A percentile compares a stretch with the other conserved stretches of the same genome.
phyloP scores from a whole-genome alignment of 2,113 vertebrate species.

The Uria aalge region DNA sequence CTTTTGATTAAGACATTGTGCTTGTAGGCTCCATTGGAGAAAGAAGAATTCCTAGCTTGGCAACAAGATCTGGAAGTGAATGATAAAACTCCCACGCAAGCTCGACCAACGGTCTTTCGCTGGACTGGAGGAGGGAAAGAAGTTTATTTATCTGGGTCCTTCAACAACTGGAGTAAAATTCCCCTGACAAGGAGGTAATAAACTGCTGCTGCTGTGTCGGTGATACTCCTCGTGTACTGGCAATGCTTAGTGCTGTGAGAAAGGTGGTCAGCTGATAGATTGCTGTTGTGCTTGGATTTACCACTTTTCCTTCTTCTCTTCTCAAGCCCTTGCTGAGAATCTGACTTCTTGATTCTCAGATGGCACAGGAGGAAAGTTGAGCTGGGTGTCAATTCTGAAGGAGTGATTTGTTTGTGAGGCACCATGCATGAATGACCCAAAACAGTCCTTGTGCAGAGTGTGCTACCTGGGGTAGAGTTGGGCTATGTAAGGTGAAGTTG shows the following conservation, averaged over 20 bases:
- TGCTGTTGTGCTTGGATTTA: not conserved
- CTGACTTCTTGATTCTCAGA: not conserved
- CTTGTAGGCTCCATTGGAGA: conserved; percentile 80
- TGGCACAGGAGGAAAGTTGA: not conserved
- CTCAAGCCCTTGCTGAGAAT: not conserved
- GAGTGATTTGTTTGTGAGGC: not conserved
- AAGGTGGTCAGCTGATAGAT: too few species aligned
- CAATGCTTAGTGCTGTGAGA: not conserved
- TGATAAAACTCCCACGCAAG: conserved; percentile 79
- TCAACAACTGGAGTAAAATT: conserved; percentile 98
- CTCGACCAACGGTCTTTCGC: conserved; percentile 90
- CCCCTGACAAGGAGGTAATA: conserved; percentile 91
- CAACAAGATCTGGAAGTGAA: conserved; percentile 90
- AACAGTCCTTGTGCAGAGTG: not conserved
- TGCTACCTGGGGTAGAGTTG: not conserved
- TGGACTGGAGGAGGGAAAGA: conserved; percentile 91
- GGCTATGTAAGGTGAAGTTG: not conserved
- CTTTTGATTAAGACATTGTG: not conserved
- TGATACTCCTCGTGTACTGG: not conserved
- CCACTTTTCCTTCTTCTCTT: not conserved
- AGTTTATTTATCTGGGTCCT: conserved; percentile 94
- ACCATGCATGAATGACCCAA: rapidly evolving
- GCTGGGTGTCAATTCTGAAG: not conserved
- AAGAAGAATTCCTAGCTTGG: conserved; percentile 95
- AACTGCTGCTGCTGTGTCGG: not conserved